Evolutionary conservation across 2,113 vertebrate genomes (phyloP), one percentile per base, ranked within the genome.

Genomic region (Chloebia gouldiae): DNA sequence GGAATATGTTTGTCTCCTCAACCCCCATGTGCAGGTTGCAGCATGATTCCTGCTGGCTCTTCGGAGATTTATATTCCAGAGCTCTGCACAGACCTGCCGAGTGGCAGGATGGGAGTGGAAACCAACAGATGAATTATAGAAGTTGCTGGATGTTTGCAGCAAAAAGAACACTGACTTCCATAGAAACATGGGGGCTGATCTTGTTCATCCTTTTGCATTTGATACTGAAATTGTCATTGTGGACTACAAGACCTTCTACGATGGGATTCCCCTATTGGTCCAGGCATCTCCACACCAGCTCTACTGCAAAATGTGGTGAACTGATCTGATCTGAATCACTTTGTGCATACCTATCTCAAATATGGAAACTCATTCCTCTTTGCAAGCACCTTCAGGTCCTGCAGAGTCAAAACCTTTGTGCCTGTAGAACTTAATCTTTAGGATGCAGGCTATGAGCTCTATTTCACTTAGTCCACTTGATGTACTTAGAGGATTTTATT

Each of bases 1-100:
- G 82, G 51, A 85, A 56, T 72, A 7, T 94, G 42, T 86, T 94
- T 94, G 35, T 75, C n/a, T 93, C 37, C 42, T 88, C 65, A 84
- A 72, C 53, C 77, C 60, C 80, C 69, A 25, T 28, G 53, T 84
- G 49, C 92, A 93, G 76, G 86, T 84, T 88, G 76, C 80, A 49
- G 45, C 47, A 37, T 54, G 69, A 90, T 51, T 86, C 27, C 69
- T 76, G 24, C 44, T 84, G 77, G 9, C 44, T 86, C 21, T 30
- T 35, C 27, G 42, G 88, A 83, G 72, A 60, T 78, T 90, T 78
- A 60, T 84, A 83, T 86, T 66, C 76, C 70, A 71, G 68, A 88
- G 76, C 31, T 90, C 56, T 83, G 76, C 22, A 33, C 15, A 56
- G 64, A 90, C 60, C 37, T 93, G 82, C 31, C 76, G 37, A 84